A percentile compares a stretch with the other conserved stretches of the same genome.
These are phyloP conservation scores for Gryon sp. DNA, from an alignment of 1,140 invertebrate genomes.

Conservation along the genomic window DNA sequence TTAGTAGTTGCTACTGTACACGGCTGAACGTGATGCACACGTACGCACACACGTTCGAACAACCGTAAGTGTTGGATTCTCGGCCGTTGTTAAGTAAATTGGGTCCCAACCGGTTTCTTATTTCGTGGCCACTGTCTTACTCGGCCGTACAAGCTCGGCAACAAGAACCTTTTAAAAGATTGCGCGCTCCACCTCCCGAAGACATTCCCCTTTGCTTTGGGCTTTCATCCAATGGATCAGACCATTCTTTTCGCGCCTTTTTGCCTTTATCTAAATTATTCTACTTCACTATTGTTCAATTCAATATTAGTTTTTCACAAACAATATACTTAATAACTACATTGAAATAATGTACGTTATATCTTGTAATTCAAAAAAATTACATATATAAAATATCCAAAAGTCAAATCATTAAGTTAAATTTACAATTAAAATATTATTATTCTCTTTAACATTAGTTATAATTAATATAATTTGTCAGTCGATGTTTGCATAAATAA, in stretches of 20 bases:
- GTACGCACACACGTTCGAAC: constrained; percentile 51
- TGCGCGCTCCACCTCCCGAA: constrained; percentile 29
- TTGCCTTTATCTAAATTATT: not conserved
- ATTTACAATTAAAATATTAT: too few relatives aligned
- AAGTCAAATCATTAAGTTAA: too few relatives aligned
- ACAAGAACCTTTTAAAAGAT: constrained; percentile 62
- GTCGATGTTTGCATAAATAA: too few relatives aligned
- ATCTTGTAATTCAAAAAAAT: too few relatives aligned
- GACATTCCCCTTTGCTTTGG: constrained; percentile 35
- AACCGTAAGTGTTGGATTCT: constrained; percentile 79
- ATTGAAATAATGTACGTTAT: too few relatives aligned
- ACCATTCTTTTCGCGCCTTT: constrained; percentile 1
- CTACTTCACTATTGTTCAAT: not conserved
- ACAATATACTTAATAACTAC: too few relatives aligned
- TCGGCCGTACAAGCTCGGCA: constrained; percentile 63
- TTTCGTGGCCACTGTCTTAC: constrained; percentile 79
- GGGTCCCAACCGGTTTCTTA: constrained; percentile 79
- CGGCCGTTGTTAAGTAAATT: constrained; percentile 80
- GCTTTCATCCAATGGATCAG: not conserved
- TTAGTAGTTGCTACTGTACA: constrained; percentile 78
- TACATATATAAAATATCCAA: too few relatives aligned
- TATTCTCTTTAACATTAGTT: too few relatives aligned
- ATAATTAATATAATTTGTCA: too few relatives aligned
- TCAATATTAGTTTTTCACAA: too few relatives aligned
- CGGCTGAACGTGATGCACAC: constrained; percentile 65